Conservation (phyloP, 2,888 invertebrate genomes). For the Xestoiulus laeticollis region DNA sequence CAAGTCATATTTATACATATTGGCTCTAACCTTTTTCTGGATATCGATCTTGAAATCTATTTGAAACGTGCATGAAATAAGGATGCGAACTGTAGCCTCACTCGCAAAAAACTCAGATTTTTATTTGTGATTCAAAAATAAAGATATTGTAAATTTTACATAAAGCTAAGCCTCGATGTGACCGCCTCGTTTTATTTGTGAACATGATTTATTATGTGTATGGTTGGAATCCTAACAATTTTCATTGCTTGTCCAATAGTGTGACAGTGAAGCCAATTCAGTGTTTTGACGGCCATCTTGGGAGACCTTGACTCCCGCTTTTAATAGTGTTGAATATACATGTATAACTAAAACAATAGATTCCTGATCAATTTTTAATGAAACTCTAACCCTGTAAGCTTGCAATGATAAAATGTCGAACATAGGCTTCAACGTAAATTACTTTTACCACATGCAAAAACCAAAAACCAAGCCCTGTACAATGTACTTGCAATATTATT, state of each 20-base stretch:
- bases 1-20: not conserved
- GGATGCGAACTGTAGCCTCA: not conserved
- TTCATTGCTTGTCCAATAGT: not conserved
- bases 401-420: too few relatives aligned
- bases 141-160: too few relatives aligned
- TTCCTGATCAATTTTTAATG: too few relatives aligned
- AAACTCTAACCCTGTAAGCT: too few relatives aligned
- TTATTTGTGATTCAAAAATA: not conserved
- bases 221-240: not conserved
- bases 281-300: not conserved
- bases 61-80: not conserved
- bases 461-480: too few relatives aligned
- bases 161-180: too few relatives aligned
- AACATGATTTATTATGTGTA: not conserved
- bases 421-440: too few relatives aligned
- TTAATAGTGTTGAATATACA: too few relatives aligned
- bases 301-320: not conserved
- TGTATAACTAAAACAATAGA: too few relatives aligned
- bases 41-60: constrained; percentile 23
- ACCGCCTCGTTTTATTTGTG: not conserved
- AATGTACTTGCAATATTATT: too few relatives aligned
- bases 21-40: not conserved
- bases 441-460: too few relatives aligned
- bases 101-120: not conserved
- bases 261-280: not conserved